phyloP scores from a whole-genome alignment of 2,113 vertebrate species.

The Petroica traversi region DNA sequence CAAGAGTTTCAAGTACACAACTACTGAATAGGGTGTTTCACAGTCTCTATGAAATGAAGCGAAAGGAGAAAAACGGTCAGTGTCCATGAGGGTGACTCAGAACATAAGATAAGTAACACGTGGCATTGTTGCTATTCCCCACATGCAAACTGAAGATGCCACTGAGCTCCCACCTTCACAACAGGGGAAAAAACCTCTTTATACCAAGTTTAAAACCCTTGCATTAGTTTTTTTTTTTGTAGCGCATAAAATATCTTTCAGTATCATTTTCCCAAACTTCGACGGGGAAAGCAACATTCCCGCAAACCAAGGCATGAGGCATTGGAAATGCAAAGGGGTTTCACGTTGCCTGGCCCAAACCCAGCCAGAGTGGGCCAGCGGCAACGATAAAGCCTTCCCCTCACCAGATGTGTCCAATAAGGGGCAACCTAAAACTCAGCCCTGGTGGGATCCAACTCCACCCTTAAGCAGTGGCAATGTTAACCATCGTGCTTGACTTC shows the following conservation, averaged over 20 bases:
- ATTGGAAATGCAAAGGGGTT: not conserved
- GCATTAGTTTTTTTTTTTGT: not conserved
- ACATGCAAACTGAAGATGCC: rapidly evolving
- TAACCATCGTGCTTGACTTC: not conserved
- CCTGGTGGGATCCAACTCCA: conserved; percentile 40
- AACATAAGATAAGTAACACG: not conserved
- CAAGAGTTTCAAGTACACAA: not conserved
- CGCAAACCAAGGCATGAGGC: not conserved
- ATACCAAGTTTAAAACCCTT: not conserved
- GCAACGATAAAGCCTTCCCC: not conserved
- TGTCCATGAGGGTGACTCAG: not conserved
- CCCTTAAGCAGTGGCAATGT: conserved; percentile 38
- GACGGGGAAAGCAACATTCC: not conserved
- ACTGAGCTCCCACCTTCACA: not conserved
- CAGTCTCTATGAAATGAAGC: not conserved
- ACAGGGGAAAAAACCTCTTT: not conserved
- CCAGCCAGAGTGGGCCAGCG: not conserved
- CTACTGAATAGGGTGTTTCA: not conserved
- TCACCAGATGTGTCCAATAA: conserved; percentile 68
- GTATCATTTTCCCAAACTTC: not conserved
- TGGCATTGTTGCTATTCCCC: not conserved
- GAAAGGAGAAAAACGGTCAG: not conserved
- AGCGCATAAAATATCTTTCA: not conserved
- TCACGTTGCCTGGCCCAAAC: conserved; percentile 40
- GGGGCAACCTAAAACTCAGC: conserved; percentile 40